Evolutionary conservation across 2,888 invertebrate genomes (phyloP).

Genomic region (Lamellibrachia columna): DNA sequence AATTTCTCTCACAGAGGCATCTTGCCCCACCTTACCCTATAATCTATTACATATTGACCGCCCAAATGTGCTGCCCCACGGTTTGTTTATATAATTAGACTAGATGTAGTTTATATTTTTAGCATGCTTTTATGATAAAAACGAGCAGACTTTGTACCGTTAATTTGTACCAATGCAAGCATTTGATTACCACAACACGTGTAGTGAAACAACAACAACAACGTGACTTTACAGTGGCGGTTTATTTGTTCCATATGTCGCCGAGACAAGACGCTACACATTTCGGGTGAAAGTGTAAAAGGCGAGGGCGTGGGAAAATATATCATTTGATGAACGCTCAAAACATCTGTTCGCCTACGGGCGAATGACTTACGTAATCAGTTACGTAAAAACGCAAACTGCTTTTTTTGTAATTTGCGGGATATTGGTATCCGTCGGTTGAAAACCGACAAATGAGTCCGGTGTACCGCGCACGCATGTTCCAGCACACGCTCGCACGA

Average conservation of each 20-base stretch:
- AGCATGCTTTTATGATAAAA: no score
- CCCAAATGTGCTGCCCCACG: no score
- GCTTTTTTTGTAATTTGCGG: neutral
- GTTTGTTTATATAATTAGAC: no score
- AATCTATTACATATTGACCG: no score
- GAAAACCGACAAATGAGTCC: neutral
- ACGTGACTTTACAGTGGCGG: neutral
- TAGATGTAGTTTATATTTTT: no score
- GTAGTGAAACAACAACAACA: neutral
- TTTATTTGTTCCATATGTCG: constrained; percentile 1
- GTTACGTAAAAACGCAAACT: neutral
- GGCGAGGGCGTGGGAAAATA: neutral
- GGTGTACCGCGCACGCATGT: neutral
- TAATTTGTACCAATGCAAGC: neutral
- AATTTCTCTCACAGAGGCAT: no score
- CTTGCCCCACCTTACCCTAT: no score
- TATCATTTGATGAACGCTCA: neutral
- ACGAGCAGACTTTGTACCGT: no score
- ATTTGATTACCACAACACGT: neutral
- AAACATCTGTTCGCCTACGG: neutral
- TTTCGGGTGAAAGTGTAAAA: neutral
- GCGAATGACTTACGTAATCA: neutral
- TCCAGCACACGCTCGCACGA: no score
- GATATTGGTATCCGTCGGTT: neutral
- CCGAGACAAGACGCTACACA: neutral